A percentile compares a stretch with the other conserved stretches of the same genome.
Conservation (phyloP, 2,888 invertebrate genomes). For the Conchocele bisecta region DNA sequence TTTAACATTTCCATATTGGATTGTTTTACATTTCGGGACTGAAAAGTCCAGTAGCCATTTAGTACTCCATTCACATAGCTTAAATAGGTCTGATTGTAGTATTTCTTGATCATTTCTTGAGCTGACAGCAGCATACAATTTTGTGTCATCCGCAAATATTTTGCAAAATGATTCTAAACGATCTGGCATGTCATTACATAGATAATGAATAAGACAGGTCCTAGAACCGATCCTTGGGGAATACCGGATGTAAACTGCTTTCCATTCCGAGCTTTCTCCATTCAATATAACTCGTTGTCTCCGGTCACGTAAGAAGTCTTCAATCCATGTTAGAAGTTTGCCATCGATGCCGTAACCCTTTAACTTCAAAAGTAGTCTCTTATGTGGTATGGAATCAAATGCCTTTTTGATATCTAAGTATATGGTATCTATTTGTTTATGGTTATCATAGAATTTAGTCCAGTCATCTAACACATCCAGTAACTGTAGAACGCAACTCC, state of each 20-base stretch:
- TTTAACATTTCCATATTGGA: slow-evolving; percentile 10
- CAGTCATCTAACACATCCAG: slow-evolving; percentile 9
- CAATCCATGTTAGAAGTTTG: not conserved
- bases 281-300: slow-evolving; percentile 4
- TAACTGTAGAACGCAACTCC: slow-evolving; percentile 5
- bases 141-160: slow-evolving; percentile 19
- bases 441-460: not conserved
- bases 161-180: not conserved
- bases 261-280: slow-evolving; percentile 17
- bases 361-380: not conserved
- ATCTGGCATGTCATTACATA: slow-evolving; percentile 19
- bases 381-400: slow-evolving; percentile 1
- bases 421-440: slow-evolving; percentile 3
- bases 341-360: slow-evolving; percentile 2
- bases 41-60: slow-evolving; percentile 3
- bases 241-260: slow-evolving; percentile 6
- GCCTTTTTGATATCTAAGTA: slow-evolving; percentile 14
- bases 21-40: slow-evolving; percentile 2
- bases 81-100: slow-evolving; percentile 6
- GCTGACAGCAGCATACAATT: slow-evolving; percentile 11
- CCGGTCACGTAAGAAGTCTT: slow-evolving; percentile 4
- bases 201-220: slow-evolving; percentile 14
- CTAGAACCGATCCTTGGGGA: slow-evolving; percentile 17
- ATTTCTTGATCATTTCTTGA: not conserved
- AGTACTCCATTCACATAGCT: slow-evolving; percentile 5